Evolutionary conservation across 2,113 vertebrate genomes (phyloP).

Genomic region (Aldabrachelys gigantea): DNA sequence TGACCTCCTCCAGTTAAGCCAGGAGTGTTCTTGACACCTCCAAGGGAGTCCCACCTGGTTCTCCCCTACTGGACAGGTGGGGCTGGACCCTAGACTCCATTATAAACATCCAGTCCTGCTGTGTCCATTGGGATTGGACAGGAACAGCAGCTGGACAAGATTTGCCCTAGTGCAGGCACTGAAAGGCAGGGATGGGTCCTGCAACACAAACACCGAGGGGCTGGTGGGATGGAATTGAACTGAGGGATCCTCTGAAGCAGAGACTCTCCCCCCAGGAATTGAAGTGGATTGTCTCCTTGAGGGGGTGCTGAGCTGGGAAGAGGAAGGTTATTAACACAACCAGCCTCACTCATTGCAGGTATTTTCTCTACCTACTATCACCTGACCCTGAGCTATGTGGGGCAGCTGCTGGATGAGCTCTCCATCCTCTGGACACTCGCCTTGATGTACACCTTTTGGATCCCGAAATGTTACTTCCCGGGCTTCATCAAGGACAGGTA

Average conservation of each 20-base stretch:
- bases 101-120: not conserved
- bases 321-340: not conserved
- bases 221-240: not conserved
- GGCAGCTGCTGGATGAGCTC: conserved; percentile 94
- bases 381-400: conserved; percentile 94
- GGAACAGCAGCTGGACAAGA: not conserved
- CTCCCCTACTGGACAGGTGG: not conserved
- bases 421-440: conserved; percentile 93
- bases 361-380: conserved; percentile 94
- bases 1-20: too few species aligned
- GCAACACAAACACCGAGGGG: not conserved
- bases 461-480: conserved; percentile 87
- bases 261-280: not conserved
- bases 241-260: too few species aligned
- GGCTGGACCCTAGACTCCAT: not conserved
- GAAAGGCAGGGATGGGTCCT: not conserved
- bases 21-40: not conserved
- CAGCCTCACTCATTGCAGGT: conserved; percentile 72
- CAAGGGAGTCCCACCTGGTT: not conserved
- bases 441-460: conserved; percentile 87
- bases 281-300: accelerated
- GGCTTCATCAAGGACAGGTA: conserved; percentile 89
- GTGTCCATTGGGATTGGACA: not conserved
- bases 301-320: accelerated
- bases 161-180: not conserved